Percentiles rank a stretch among this genome's conserved stretches.
phyloP scores from a whole-genome alignment of 2,113 vertebrate species.

The Periophthalmus modestus region DNA sequence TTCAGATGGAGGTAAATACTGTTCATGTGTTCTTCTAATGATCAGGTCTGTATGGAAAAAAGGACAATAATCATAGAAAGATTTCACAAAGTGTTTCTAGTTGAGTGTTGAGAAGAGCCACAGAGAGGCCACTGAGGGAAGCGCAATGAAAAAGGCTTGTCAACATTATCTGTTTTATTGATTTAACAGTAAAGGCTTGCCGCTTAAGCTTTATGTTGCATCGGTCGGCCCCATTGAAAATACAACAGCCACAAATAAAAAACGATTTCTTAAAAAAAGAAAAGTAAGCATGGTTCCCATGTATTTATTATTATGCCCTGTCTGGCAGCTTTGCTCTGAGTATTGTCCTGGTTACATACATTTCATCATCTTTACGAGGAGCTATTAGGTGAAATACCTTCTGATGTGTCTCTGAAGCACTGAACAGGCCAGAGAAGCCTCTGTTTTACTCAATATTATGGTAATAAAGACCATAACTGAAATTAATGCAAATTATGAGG shows the following conservation, averaged over 20 bases:
- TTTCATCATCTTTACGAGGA: constrained; percentile 57
- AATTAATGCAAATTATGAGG: neutral
- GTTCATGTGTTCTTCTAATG: constrained; percentile 23
- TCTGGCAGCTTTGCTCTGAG: constrained; percentile 38
- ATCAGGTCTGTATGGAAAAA: constrained; percentile 27
- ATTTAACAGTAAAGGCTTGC: constrained; percentile 79
- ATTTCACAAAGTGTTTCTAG: constrained; percentile 46
- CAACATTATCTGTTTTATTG: constrained; percentile 83
- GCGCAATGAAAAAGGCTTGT: constrained; percentile 78
- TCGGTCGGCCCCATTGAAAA: constrained; percentile 72
- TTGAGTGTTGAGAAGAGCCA: constrained; percentile 40
- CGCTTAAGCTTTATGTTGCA: constrained; percentile 80
- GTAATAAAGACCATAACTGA: neutral
- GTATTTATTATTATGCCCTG: constrained; percentile 42
- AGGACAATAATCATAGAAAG: constrained; percentile 34
- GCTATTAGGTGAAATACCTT: constrained; percentile 30
- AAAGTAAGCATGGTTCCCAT: constrained; percentile 43
- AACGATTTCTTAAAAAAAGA: constrained; percentile 58
- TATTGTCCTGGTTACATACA: constrained; percentile 30
- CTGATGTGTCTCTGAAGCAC: constrained; percentile 10
- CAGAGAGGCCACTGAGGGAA: constrained; percentile 35
- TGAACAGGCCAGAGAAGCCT: neutral
- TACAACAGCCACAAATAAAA: constrained; percentile 74
- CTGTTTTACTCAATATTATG: neutral
- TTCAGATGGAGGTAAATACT: neutral